Evolutionary conservation across 2,888 invertebrate genomes (phyloP), one percentile per base, ranked within the genome.

Genomic region (Thymelicus sylvestris): DNA sequence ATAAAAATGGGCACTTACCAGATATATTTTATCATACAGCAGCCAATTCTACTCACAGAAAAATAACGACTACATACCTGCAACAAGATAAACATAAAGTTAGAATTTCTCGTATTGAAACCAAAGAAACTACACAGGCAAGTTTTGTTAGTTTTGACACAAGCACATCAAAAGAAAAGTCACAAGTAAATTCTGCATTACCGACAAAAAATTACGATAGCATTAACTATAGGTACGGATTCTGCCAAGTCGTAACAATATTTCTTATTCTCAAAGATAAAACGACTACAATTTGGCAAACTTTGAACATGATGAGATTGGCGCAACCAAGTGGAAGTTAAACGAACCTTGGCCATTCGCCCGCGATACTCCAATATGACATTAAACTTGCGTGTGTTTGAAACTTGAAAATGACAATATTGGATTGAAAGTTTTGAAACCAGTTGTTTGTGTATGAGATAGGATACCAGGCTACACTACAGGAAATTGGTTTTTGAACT

Each of bases 241-340:
- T 57, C 57, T 57, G 68, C 68, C 57, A 64, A 64, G 50, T 64
- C 69, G 24, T 69, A 15, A n/a, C 39, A 48, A 19, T 61, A 64
- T 69, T 64, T 63, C 63, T 68, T 68, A 31, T 15, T 44, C 38
- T 64, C 12, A 41, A 19, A 57, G 39, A 59, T 64, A 59, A 48
- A 64, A 38, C 55, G 59, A 55, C 38, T 41, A 48, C 55, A 57
- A 48, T 69, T 69, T 69, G 68, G 68, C 68, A 69, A 57, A 57
- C 19, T 63, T 57, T 41, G 68, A 55, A 55, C 67, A 62, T 44
- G 44, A 62, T 38, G 55, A 57, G n/a, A 44, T 63, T 55, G 62
- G 55, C 57, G 61, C 55, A 38, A 44, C 44, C 24, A 6, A 31
- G 55, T 68, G 55, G 55, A 62, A 63, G 62, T 48, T 13, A 52